Conservation (phyloP, 2,888 invertebrate genomes). For the Monoplex corrugatus region DNA sequence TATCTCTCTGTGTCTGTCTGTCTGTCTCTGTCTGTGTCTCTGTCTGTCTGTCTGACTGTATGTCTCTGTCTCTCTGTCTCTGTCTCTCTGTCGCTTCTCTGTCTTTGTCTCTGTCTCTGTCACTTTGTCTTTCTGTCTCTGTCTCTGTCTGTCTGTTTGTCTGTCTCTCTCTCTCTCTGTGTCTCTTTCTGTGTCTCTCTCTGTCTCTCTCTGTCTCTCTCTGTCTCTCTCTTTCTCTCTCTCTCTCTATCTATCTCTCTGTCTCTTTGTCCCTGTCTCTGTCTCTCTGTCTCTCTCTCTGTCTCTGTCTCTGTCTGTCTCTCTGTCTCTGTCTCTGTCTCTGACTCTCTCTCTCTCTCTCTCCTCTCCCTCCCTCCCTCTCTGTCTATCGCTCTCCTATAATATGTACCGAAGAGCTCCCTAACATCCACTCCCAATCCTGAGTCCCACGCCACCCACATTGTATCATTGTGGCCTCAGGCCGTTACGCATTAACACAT, state of each 20-base stretch:
- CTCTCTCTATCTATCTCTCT: background rate
- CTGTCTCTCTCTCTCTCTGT: background rate
- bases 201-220: background rate
- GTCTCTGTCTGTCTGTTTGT: background rate
- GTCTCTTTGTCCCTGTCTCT: background rate
- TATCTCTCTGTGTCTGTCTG: background rate
- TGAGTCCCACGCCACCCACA: too few relatives aligned
- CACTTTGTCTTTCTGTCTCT: background rate
- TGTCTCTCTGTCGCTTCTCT: background rate
- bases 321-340: background rate
- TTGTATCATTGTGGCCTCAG: too few relatives aligned
- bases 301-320: slow-evolving; percentile 36
- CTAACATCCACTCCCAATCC: too few relatives aligned
- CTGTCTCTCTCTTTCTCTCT: background rate
- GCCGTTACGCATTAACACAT: too few relatives aligned
- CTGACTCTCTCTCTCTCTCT: too few relatives aligned
- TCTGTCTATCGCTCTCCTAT: background rate
- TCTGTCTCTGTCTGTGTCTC: background rate
- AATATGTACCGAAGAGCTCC: too few relatives aligned
- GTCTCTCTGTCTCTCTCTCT: background rate
- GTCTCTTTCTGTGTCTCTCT: background rate
- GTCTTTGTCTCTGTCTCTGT: background rate
- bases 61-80: background rate
- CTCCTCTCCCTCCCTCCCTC: background rate
- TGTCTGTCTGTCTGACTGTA: background rate